Evolutionary conservation across 2,113 vertebrate species (phyloP).

Genomic region (Callorhinus ursinus): DNA sequence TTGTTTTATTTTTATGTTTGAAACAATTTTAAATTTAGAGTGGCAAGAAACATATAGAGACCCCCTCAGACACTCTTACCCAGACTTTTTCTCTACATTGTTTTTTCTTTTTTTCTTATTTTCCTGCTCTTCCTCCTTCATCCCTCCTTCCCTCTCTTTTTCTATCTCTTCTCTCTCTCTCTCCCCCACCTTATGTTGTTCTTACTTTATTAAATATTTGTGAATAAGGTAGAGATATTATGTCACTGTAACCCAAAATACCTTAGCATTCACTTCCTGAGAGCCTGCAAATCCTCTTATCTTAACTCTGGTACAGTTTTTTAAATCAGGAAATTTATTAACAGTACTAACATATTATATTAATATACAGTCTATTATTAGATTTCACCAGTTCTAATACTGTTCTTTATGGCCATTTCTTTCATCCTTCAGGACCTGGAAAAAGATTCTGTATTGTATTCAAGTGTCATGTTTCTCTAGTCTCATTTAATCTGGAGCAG

Average conservation of each 20-base stretch:
- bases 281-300: neutral
- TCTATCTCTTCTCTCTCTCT: rapidly evolving
- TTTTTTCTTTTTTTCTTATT: neutral
- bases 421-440: neutral
- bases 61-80: neutral
- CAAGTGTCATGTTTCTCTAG: neutral
- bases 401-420: neutral
- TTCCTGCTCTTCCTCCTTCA: neutral
- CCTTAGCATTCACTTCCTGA: neutral
- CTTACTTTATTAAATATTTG: neutral
- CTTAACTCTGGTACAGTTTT: neutral
- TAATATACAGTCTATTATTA: neutral
- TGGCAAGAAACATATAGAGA: neutral
- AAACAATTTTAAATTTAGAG: neutral
- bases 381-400: neutral
- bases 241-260: neutral
- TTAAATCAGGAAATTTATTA: neutral
- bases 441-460: neutral
- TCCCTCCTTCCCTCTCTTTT: rapidly evolving
- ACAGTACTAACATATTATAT: neutral
- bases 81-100: neutral
- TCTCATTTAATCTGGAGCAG: neutral
- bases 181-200: neutral
- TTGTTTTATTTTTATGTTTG: neutral
- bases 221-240: neutral